Percentiles rank a stretch among this genome's conserved stretches.
Evolutionary conservation across 2,888 invertebrate species (phyloP).

Genomic region (Drosophila quasianomalipes): DNA sequence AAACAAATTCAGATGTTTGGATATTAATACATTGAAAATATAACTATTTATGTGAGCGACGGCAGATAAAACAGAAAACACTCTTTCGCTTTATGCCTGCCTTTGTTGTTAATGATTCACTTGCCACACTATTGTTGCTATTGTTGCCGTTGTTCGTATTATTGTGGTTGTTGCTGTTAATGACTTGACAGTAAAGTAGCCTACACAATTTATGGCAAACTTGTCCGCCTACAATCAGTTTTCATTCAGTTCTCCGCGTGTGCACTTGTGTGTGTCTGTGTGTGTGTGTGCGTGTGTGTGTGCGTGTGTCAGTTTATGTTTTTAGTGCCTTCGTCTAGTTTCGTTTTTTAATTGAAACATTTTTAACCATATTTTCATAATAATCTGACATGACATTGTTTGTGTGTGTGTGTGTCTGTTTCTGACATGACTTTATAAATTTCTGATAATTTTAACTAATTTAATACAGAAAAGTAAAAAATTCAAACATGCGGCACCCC

Average conservation of each 20-base stretch:
- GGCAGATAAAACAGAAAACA: conserved; percentile 35
- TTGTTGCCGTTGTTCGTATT: conserved; percentile 31
- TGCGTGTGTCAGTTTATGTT: conserved; percentile 28
- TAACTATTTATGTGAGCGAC: conserved; percentile 7
- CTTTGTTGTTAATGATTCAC: conserved; percentile 74
- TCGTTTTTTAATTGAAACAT: conserved; percentile 76
- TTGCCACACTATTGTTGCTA: conserved; percentile 42
- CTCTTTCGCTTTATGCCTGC: conserved; percentile 37
- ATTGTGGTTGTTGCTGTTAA: conserved; percentile 60
- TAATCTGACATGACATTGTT: conserved; percentile 73
- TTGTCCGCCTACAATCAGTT: conserved; percentile 79
- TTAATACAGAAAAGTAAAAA: conserved; percentile 62
- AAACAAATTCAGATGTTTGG: conserved; percentile 7
- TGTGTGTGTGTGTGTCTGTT: background rate
- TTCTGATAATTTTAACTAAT: conserved; percentile 68
- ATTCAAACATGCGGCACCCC: conserved; percentile 16
- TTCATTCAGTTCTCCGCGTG: conserved; percentile 55
- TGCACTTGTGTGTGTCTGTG: conserved; percentile 6
- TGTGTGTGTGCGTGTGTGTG: conserved; percentile 13
- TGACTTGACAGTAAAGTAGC: conserved; percentile 79
- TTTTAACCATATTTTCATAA: conserved; percentile 79
- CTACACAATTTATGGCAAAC: conserved; percentile 79
- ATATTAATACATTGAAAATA: background rate
- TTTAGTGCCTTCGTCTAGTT: conserved; percentile 61
- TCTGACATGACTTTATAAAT: conserved; percentile 45